Conservation (phyloP, 2,888 invertebrate genomes). For the Drosophila infuscata region DNA sequence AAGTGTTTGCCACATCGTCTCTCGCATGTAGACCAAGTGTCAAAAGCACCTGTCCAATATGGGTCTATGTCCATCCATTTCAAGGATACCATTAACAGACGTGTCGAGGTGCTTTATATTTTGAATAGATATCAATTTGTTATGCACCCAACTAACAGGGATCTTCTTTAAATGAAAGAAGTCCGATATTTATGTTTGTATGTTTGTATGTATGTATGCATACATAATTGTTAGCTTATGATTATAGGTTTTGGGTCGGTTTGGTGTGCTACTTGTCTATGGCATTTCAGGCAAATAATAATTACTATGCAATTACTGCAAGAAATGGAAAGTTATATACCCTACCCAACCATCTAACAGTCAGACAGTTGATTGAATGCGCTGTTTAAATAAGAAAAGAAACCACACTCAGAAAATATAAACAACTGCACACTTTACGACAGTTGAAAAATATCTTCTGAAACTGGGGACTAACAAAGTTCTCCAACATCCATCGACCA, state of each 20-base stretch:
- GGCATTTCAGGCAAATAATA: slow-evolving; percentile 29
- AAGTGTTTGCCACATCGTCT: slow-evolving; percentile 23
- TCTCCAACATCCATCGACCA: neutral
- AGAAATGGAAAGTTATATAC: slow-evolving; percentile 24
- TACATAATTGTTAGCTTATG: neutral
- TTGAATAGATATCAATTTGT: neutral
- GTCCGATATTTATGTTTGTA: neutral
- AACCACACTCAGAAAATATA: neutral
- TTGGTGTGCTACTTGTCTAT: neutral
- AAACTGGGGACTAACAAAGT: neutral
- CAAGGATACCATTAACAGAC: neutral
- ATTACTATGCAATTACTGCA: slow-evolving; percentile 38
- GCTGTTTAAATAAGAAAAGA: neutral
- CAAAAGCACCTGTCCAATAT: slow-evolving; percentile 23
- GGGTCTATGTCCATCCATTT: neutral
- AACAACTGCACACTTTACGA: neutral
- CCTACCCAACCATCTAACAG: neutral
- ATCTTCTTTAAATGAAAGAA: slow-evolving; percentile 6
- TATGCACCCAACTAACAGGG: slow-evolving; percentile 4
- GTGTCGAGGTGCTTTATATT: neutral
- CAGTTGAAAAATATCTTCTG: neutral
- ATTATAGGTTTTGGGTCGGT: neutral
- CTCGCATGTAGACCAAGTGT: slow-evolving; percentile 7
- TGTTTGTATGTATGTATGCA: no score
- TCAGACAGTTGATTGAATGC: neutral